Conservation (phyloP, 2,888 invertebrate species). For the Graphium colonna region DNA sequence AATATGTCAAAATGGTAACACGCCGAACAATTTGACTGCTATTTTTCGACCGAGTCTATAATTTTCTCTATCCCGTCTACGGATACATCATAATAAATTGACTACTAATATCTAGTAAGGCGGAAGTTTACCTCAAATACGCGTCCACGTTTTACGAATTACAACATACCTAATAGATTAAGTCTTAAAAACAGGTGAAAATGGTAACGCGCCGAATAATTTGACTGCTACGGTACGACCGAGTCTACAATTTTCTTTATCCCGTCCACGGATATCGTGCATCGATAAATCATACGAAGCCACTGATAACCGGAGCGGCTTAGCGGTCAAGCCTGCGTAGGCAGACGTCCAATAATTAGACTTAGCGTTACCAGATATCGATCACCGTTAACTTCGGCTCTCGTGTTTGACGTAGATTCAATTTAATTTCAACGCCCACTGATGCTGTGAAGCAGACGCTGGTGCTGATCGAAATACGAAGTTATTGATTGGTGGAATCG, state of each 20-base stretch:
- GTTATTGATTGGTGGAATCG: background rate
- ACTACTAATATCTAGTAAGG: too few relatives aligned
- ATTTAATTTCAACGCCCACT: conserved; percentile 24
- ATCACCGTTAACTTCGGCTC: conserved; percentile 32
- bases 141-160: too few relatives aligned
- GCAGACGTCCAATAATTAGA: conserved; percentile 39
- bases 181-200: conserved; percentile 15
- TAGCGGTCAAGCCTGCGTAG: conserved; percentile 29
- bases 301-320: conserved; percentile 25
- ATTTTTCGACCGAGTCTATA: conserved; percentile 20
- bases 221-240: background rate
- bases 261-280: conserved; percentile 11
- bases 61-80: conserved; percentile 19
- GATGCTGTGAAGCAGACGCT: background rate
- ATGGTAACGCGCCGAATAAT: conserved; percentile 10
- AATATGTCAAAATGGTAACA: conserved; percentile 16
- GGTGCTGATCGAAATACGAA: background rate
- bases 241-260: conserved; percentile 23
- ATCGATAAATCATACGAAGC: conserved; percentile 23
- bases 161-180: conserved; percentile 8
- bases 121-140: too few relatives aligned
- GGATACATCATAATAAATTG: conserved; percentile 14
- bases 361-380: conserved; percentile 38
- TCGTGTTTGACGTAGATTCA: conserved; percentile 25
- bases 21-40: conserved; percentile 9